Evolutionary conservation across 2,797 vertebrate species (phyloP), one percentile per base, ranked within the genome.

Genomic region (Cheracebus regulus): DNA sequence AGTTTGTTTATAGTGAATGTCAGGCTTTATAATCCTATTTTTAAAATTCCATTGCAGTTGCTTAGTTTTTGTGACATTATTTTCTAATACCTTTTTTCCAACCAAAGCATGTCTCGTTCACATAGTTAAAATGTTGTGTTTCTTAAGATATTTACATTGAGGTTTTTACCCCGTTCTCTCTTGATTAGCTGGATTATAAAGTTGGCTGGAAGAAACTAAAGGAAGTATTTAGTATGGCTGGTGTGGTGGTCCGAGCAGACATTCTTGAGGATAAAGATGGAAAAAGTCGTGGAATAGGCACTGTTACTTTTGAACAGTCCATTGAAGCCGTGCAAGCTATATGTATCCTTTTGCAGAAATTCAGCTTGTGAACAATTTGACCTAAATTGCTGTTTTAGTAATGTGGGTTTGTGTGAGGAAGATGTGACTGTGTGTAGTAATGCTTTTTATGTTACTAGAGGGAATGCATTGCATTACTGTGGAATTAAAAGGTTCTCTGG

Each of bases 201-300:
- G 99, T 99, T 79, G 99, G 99, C 70, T 99, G 99, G 99, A 99
- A 99, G 99, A 99, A 99, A 98, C 99, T 99, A 98, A 99, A 99
- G 81, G 99, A 99, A 98, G 99, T 99, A 9, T 99, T 99, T 97
- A 97, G 99, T 98, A 99, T 99, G 99, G 99, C 99, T 0, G 99
- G 99, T 12, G 98, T 99, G 39, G 99, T 99, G 79, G 98, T 99
- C 57, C 98, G 99, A 67, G 98, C 99, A 0, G 99, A 99, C 98
- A 99, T 99, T 93, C 98, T 99, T 76, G 99, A 99, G 98, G 99
- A 99, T 98, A 99, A 99, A 97, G 99, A 99, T 11, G 99, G 99
- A 46, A 99, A 99, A 98, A 99, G 99, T 98, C 99, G 99, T 72
- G 99, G 99, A 58, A 99, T 99, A 97, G 99, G 99, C 98, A 99